Percentiles rank a stretch among this genome's conserved stretches.
phyloP scores from a whole-genome alignment of 1,140 invertebrate genomes.

The Ectropis grisescens region DNA sequence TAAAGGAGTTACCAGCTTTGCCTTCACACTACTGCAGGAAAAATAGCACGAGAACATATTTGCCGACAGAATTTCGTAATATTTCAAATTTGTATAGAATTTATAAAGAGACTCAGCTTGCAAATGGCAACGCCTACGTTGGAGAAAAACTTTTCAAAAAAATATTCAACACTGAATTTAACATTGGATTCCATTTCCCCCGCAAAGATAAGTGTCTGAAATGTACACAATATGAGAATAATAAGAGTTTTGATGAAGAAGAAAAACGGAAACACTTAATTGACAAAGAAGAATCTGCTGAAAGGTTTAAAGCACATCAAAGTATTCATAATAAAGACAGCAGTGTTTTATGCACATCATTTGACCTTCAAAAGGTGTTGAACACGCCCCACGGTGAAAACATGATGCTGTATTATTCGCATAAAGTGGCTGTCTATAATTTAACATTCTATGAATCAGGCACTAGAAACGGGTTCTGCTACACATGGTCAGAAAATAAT shows the following conservation, averaged over 20 bases:
- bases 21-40: slow-evolving; percentile 27
- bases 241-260: slow-evolving; percentile 1
- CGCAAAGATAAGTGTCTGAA: slow-evolving; percentile 25
- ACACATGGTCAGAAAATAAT: slow-evolving; percentile 4
- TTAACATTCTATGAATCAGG: slow-evolving; percentile 6
- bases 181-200: slow-evolving; percentile 22
- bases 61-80: slow-evolving; percentile 18
- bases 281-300: slow-evolving; percentile 13
- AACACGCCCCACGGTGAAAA: slow-evolving; percentile 25
- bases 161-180: slow-evolving; percentile 15
- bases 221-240: slow-evolving; percentile 16
- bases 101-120: slow-evolving; percentile 6
- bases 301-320: slow-evolving; percentile 13
- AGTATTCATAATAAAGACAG: slow-evolving; percentile 6
- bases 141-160: slow-evolving; percentile 7
- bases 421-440: slow-evolving; percentile 36
- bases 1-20: slow-evolving; percentile 16
- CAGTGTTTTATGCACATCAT: slow-evolving; percentile 13
- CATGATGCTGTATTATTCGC: slow-evolving; percentile 30
- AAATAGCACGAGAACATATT: slow-evolving; percentile 12
- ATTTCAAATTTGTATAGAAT: slow-evolving; percentile 12
- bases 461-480: slow-evolving; percentile 7
- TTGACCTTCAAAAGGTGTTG: slow-evolving; percentile 27
- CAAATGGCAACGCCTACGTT: slow-evolving; percentile 1
- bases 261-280: slow-evolving; percentile 9